Evolutionary conservation across 2,113 vertebrate genomes (phyloP).

Genomic region (Athene noctua): DNA sequence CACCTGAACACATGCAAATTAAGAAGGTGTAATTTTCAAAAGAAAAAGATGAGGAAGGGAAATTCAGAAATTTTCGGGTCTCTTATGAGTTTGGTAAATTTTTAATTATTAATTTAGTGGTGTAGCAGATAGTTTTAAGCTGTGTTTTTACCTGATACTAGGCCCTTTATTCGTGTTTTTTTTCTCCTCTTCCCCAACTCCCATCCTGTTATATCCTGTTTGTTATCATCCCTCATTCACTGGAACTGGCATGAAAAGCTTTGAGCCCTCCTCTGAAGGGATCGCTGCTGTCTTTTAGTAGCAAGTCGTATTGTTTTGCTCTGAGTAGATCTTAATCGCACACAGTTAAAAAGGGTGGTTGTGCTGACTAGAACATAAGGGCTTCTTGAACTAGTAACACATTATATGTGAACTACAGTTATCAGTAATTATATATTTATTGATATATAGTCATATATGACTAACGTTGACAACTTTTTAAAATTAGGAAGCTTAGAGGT

Average conservation of each 20-base stretch:
- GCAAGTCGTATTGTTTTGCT: background rate
- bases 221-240: background rate
- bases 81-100: background rate
- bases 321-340: background rate
- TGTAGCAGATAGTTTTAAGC: background rate
- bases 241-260: background rate
- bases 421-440: too few species aligned
- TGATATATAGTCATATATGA: background rate
- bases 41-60: background rate
- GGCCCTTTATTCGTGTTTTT: background rate
- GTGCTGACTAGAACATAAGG: background rate
- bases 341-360: background rate
- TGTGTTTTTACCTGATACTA: background rate
- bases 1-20: background rate
- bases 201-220: background rate
- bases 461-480: background rate
- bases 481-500: background rate
- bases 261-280: background rate
- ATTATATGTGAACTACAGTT: background rate
- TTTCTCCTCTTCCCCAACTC: fast-evolving
- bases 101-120: background rate
- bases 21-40: background rate
- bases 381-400: background rate
- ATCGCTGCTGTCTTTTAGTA: background rate
- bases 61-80: background rate